phyloP scores from a whole-genome alignment of 2,113 vertebrate species.

The Microcebus murinus region DNA sequence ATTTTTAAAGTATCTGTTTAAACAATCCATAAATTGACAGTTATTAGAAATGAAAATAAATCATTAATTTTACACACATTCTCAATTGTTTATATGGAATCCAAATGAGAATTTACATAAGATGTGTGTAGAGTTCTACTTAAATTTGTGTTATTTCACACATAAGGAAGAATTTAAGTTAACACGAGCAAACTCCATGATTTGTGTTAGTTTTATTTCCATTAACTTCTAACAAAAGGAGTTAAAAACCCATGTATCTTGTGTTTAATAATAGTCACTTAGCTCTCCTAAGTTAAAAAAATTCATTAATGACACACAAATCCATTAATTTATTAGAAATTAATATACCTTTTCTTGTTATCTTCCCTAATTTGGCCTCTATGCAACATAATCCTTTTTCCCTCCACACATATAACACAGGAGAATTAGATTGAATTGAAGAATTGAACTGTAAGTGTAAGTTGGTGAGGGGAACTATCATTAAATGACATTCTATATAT shows the following conservation, averaged over 20 bases:
- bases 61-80: neutral
- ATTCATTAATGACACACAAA: neutral
- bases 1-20: neutral
- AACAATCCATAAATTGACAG: neutral
- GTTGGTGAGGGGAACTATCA: neutral
- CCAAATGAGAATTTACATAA: neutral
- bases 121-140: neutral
- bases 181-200: neutral
- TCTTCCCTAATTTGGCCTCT: neutral
- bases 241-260: neutral
- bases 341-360: neutral
- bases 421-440: neutral
- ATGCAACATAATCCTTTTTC: neutral
- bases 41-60: neutral
- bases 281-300: neutral
- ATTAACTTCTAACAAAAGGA: neutral
- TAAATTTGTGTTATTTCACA: neutral
- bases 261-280: neutral
- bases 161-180: neutral
- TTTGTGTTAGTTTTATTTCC: neutral
- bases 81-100: neutral
- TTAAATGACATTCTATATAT: neutral
- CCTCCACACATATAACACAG: neutral
- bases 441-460: neutral
- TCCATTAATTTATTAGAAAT: neutral